Percentiles rank a stretch among this genome's conserved stretches.
These are phyloP conservation scores for Carapus acus DNA, from an alignment of 2,797 vertebrate species.

Conservation along the genomic window DNA sequence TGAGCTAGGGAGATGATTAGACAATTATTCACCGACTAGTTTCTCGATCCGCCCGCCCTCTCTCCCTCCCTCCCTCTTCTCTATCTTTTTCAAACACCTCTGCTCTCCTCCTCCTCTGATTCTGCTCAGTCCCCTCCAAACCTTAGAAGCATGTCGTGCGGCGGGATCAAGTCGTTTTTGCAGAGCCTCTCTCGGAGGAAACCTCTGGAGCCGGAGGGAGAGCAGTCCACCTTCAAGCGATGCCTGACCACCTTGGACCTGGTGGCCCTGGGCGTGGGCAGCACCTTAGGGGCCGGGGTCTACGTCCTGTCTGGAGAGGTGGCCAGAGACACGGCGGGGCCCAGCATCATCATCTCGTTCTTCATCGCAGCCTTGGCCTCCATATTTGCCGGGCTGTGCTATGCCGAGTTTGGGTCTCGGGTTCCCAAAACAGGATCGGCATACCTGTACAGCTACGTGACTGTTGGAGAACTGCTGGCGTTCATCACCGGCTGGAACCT, in stretches of 20 bases:
- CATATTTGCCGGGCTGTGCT: conserved; percentile 82
- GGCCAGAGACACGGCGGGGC: conserved; percentile 74
- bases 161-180: conserved; percentile 48
- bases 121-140: neutral
- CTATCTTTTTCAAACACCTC: conserved; percentile 11
- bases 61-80: conserved; percentile 11
- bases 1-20: conserved; percentile 23
- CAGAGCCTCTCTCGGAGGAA: conserved; percentile 73
- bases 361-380: conserved; percentile 81
- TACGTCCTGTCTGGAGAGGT: conserved; percentile 85
- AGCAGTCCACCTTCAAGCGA: conserved; percentile 72
- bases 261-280: conserved; percentile 77
- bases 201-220: conserved; percentile 61
- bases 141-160: conserved; percentile 50
- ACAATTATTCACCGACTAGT: conserved; percentile 57
- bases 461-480: conserved; percentile 83
- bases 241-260: conserved; percentile 81
- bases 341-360: conserved; percentile 83
- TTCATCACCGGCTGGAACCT: conserved; percentile 87
- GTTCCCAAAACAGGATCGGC: conserved; percentile 84
- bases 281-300: conserved; percentile 78
- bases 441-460: conserved; percentile 87
- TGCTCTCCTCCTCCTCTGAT: conserved; percentile 23
- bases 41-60: conserved; percentile 27
- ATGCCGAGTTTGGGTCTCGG: conserved; percentile 78